These are phyloP conservation scores for Cynopterus sphinx DNA, from an alignment of 2,797 vertebrate genomes.

Conservation along the genomic window DNA sequence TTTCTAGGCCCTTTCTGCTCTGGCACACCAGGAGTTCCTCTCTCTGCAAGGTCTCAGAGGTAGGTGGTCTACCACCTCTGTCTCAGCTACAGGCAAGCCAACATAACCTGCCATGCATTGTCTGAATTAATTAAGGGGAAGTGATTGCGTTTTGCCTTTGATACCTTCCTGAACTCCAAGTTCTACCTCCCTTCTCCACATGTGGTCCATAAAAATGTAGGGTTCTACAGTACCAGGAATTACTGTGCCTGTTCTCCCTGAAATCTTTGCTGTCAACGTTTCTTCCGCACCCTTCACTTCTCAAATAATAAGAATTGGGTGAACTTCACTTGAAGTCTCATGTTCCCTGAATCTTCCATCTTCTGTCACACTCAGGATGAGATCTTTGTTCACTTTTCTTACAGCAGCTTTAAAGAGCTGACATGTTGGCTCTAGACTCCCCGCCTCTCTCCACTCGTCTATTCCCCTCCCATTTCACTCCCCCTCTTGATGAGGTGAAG, in stretches of 20 bases:
- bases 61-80: neutral
- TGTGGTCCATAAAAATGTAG: neutral
- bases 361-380: neutral
- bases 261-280: neutral
- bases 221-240: neutral
- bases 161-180: neutral
- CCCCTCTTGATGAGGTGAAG: neutral
- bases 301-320: neutral
- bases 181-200: neutral
- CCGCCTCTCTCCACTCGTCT: neutral
- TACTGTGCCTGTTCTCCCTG: neutral
- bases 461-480: neutral
- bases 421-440: neutral
- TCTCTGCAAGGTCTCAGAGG: neutral
- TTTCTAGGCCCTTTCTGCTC: neutral
- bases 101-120: neutral
- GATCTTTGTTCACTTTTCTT: neutral
- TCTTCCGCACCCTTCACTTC: neutral
- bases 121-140: conserved; percentile 56
- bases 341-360: neutral
- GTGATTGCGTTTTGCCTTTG: neutral
- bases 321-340: neutral
- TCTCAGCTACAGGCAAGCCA: neutral
- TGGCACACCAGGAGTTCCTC: neutral
- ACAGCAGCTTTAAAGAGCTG: neutral